Evolutionary conservation across 2,797 vertebrate genomes (phyloP).

Genomic region (Rhyacichthys aspro): DNA sequence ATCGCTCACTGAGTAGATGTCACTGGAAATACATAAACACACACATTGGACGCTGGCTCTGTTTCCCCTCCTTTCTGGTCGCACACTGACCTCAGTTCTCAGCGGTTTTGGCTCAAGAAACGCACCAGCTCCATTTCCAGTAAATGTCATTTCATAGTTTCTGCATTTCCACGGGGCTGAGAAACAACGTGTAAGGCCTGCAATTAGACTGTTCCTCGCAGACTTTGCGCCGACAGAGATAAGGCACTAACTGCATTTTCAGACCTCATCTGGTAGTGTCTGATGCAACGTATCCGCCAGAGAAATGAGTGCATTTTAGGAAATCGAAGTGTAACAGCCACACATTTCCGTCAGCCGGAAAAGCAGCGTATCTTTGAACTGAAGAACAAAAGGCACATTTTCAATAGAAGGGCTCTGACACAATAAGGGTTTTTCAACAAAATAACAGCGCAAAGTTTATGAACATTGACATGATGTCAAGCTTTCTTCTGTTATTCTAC

Average conservation of each 20-base stretch:
- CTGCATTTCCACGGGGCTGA: constrained; percentile 71
- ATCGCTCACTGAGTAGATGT: constrained; percentile 65
- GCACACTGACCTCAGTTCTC: constrained; percentile 75
- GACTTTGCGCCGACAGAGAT: constrained; percentile 59
- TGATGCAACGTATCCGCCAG: constrained; percentile 43
- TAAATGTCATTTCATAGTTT: constrained; percentile 79
- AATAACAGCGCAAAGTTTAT: not conserved
- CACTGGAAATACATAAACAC: constrained; percentile 71
- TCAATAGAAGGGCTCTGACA: constrained; percentile 10
- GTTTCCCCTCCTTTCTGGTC: constrained; percentile 36
- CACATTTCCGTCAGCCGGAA: constrained; percentile 19
- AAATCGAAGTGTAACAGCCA: constrained; percentile 34
- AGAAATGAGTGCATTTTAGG: constrained; percentile 52
- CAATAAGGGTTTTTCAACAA: constrained; percentile 19
- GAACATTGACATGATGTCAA: not conserved
- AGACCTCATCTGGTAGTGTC: constrained; percentile 33
- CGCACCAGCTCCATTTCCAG: constrained; percentile 77
- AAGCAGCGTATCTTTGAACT: constrained; percentile 10
- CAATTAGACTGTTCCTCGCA: constrained; percentile 69
- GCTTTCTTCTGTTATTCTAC: not conserved
- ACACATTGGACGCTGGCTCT: constrained; percentile 55
- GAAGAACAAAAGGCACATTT: constrained; percentile 21
- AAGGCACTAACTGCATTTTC: constrained; percentile 40
- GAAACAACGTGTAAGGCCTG: constrained; percentile 65
- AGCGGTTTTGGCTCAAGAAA: constrained; percentile 70